phyloP scores from a whole-genome alignment of 2,888 invertebrate genomes.

The Zaprionus lineosus region DNA sequence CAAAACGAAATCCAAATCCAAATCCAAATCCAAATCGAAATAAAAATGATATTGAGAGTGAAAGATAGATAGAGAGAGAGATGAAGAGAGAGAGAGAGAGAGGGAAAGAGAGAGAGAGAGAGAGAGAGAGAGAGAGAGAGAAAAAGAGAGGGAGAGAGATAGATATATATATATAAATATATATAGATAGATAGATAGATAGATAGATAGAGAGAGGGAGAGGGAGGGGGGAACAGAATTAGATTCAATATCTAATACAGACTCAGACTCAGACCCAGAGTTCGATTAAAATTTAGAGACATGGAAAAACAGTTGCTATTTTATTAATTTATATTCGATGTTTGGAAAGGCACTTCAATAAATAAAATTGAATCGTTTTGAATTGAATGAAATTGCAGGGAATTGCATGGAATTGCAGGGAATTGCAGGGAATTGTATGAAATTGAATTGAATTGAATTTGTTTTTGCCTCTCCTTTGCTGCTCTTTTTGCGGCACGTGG shows the following conservation, averaged over 20 bases:
- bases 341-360: constrained; percentile 41
- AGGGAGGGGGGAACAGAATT: background rate
- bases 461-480: too few relatives aligned
- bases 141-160: background rate
- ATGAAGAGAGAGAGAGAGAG: background rate
- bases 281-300: background rate
- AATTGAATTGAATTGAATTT: constrained; percentile 50
- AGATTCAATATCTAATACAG: background rate
- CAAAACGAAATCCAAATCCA: too few relatives aligned
- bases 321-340: constrained; percentile 37
- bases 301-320: background rate
- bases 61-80: background rate
- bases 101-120: background rate
- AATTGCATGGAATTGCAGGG: constrained; percentile 48
- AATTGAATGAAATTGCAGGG: too few relatives aligned
- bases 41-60: too few relatives aligned
- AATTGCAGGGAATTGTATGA: constrained; percentile 45
- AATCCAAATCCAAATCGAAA: too few relatives aligned
- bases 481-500: constrained; percentile 11
- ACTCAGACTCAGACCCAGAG: background rate
- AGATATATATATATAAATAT: background rate
- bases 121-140: constrained; percentile 5
- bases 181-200: background rate
- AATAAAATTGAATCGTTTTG: constrained; percentile 54
- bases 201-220: background rate